phyloP scores from a whole-genome alignment of 2,797 vertebrate genomes.

The Lepus townsendii region DNA sequence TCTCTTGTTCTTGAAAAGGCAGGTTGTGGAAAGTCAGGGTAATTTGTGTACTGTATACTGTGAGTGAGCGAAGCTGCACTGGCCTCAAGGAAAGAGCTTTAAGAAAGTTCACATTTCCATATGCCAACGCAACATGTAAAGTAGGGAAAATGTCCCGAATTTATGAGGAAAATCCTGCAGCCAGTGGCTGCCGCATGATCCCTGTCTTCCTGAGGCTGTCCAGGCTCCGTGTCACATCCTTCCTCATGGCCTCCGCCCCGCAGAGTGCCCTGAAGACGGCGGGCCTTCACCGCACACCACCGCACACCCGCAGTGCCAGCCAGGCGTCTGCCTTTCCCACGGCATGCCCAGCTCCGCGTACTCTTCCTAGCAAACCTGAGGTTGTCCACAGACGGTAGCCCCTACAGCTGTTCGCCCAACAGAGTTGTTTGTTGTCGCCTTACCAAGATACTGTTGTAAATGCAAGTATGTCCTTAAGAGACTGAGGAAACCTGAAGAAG shows the following conservation, averaged over 20 bases:
- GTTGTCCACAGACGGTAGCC: no score
- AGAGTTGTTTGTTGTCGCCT: conserved; percentile 64
- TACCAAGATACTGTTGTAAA: conserved; percentile 31
- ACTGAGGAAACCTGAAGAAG: conserved; percentile 44
- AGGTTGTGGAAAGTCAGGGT: conserved; percentile 46
- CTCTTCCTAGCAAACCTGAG: background rate
- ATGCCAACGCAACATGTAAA: background rate
- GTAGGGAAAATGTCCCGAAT: conserved; percentile 39
- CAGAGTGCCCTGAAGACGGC: conserved; percentile 18
- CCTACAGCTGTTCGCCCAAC: background rate
- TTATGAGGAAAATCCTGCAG: conserved; percentile 1
- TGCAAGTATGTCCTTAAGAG: conserved; percentile 36
- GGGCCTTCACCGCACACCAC: background rate
- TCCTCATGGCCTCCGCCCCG: background rate
- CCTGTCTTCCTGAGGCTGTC: conserved; percentile 10
- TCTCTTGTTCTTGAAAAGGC: conserved; percentile 51
- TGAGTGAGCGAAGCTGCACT: conserved; percentile 27
- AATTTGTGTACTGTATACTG: background rate
- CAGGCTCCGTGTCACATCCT: background rate
- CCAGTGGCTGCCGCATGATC: background rate
- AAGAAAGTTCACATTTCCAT: conserved; percentile 36
- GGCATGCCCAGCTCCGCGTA: background rate
- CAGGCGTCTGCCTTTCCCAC: background rate
- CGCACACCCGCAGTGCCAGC: no score
- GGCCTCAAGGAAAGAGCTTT: conserved; percentile 37